Evolutionary conservation across 2,888 invertebrate genomes (phyloP), one percentile per base, ranked within the genome.

Genomic region (Atethmia centrago): DNA sequence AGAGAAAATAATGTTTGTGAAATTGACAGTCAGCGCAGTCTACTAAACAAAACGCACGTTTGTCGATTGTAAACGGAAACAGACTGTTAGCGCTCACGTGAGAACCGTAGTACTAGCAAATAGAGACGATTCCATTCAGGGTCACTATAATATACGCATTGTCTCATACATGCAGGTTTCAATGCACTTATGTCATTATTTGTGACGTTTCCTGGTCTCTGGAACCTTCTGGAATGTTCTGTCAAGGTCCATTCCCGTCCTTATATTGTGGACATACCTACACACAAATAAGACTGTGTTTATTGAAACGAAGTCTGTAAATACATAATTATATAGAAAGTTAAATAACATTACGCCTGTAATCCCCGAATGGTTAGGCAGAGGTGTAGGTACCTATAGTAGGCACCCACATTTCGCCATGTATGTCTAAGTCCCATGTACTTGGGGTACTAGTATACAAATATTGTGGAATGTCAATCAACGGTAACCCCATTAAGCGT

Each of bases 31-130:
- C 2, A 62, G 55, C 40, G 63, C 58, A 51, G 25, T 19, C 14
- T 31, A 28, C 56, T 56, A 76, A 73, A 79, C 82, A 75, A 82
- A 77, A 69, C 70, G 49, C 47, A 69, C 72, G 68, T 66, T 69
- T 69, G 69, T 71, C 62, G 63, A 72, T 58, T 53, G 62, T 49
- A 49, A 76, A 55, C 84, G 85, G 85, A 85, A 83, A 72, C 77
- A 68, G 10, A 53, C 59, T 53, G 82, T 86, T 86, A 86, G 65
- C 69, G 63, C 40, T 80, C 79, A 82, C 76, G 82, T 82, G 83
- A 74, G 83, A 76, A 62, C 45, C 16, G 74, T 83, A 79, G 72
- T 78, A 85, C 69, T 77, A 76, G 69, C 28, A 53, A n/a, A 71
- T 61, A 68, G 58, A 74, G 71, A 71, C 36, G 45, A 71, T 76